phyloP scores from a whole-genome alignment of 2,888 invertebrate species.

The Byasa hedistus region DNA sequence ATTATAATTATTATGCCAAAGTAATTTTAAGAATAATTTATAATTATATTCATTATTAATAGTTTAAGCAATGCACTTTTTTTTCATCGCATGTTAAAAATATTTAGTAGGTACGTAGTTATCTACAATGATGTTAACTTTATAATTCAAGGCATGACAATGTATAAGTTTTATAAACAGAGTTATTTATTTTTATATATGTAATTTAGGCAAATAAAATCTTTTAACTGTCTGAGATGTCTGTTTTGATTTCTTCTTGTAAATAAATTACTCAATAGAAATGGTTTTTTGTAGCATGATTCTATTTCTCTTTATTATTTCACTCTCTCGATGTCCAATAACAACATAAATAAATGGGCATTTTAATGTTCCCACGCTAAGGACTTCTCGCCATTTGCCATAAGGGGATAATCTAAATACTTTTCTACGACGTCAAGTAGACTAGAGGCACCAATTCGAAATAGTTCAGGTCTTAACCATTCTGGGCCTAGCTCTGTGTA shows the following conservation, averaged over 20 bases:
- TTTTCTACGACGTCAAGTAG: constrained; percentile 89
- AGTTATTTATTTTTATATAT: not conserved
- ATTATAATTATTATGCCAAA: not conserved
- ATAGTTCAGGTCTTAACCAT: constrained; percentile 90
- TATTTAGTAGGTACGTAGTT: not conserved
- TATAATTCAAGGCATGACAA: not conserved
- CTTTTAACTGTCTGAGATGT: too few species aligned
- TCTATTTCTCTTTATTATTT: too few species aligned
- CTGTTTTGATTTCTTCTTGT: too few species aligned
- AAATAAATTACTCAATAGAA: too few species aligned
- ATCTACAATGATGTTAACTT: not conserved
- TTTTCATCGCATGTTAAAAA: not conserved
- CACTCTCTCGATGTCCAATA: too few species aligned
- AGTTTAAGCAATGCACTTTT: constrained; percentile 1
- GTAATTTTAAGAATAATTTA: not conserved
- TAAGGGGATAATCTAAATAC: constrained; percentile 54
- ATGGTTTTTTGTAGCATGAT: too few species aligned
- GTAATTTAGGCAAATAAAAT: not conserved
- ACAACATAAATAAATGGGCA: too few species aligned
- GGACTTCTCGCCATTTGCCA: too few species aligned
- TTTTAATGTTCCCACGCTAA: too few species aligned
- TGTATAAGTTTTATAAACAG: not conserved
- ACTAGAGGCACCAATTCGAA: constrained; percentile 97
- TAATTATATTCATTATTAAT: constrained; percentile 1
- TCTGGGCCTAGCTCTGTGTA: constrained; percentile 90